A percentile compares a stretch with the other conserved stretches of the same genome.
phyloP scores from a whole-genome alignment of 2,888 invertebrate genomes.

The Caenorhabditis macrosperma region DNA sequence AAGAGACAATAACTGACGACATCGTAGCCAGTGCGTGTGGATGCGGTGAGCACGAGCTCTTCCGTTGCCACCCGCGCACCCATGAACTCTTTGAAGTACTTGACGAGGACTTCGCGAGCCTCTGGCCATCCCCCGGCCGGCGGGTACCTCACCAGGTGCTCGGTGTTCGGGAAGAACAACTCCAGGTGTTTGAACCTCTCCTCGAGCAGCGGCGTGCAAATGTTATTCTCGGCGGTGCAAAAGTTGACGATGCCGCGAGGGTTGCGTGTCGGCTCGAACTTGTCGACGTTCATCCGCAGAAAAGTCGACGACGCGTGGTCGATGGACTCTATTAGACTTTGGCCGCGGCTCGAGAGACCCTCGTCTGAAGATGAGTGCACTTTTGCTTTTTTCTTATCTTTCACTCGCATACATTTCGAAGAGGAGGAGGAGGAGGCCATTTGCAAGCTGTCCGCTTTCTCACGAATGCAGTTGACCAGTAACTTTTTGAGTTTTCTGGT shows the following conservation, averaged over 20 bases:
- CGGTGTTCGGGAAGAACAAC: conserved; percentile 57
- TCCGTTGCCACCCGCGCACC: conserved; percentile 49
- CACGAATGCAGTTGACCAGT: conserved; percentile 47
- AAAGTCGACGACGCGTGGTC: conserved; percentile 59
- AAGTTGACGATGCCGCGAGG: conserved; percentile 71
- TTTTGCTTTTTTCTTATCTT: background rate
- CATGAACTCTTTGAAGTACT: conserved; percentile 66
- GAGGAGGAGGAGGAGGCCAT: conserved; percentile 21
- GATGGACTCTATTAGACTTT: conserved; percentile 43
- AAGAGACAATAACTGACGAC: conserved; percentile 68
- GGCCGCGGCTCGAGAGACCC: conserved; percentile 49
- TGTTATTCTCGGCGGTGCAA: conserved; percentile 73
- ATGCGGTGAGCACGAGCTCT: conserved; percentile 67
- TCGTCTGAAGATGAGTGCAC: conserved; percentile 30
- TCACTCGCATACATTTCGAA: conserved; percentile 26
- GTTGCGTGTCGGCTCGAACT: conserved; percentile 51
- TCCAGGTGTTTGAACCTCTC: conserved; percentile 63
- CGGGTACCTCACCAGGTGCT: conserved; percentile 64
- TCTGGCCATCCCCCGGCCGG: conserved; percentile 68
- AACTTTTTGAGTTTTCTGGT: conserved; percentile 54
- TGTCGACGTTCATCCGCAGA: conserved; percentile 59
- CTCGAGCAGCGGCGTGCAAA: conserved; percentile 70
- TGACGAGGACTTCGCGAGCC: conserved; percentile 47
- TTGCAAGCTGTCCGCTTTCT: conserved; percentile 44
- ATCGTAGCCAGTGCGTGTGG: conserved; percentile 71